Conservation (phyloP, 2,797 vertebrate species). For the Eulemur rubriventer region DNA sequence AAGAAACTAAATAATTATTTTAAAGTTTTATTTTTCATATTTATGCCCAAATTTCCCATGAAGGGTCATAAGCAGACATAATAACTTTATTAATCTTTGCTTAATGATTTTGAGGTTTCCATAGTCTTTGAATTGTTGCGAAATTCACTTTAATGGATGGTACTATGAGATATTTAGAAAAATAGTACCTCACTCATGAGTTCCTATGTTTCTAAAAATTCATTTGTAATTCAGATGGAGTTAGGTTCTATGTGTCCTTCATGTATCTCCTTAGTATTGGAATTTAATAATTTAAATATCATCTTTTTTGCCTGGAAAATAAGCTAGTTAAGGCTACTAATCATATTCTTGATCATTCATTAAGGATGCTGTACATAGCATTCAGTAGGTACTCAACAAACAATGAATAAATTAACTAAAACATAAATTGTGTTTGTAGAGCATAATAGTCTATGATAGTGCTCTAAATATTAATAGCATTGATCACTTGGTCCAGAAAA, state of each 20-base stretch:
- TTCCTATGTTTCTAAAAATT: not conserved
- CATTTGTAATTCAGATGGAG: not conserved
- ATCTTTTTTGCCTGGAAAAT: not conserved
- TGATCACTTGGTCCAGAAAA: not conserved
- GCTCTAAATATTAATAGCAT: not conserved
- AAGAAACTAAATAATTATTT: not conserved
- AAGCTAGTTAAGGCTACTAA: not conserved
- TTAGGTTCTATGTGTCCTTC: not conserved
- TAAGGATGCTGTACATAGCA: not conserved
- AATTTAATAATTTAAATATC: not conserved
- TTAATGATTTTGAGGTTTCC: not conserved
- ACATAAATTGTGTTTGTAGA: not conserved
- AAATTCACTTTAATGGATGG: not conserved
- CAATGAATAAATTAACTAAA: not conserved
- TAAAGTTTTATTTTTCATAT: constrained; percentile 18
- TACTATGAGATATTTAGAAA: not conserved
- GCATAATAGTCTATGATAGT: not conserved
- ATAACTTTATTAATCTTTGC: not conserved
- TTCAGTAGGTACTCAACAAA: not conserved
- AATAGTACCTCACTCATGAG: not conserved
- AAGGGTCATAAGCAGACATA: not conserved
- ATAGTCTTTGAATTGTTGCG: not conserved
- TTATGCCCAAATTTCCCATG: not conserved
- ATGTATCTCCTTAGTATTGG: not conserved
- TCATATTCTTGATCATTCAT: not conserved